A percentile compares a stretch with the other conserved stretches of the same genome.
phyloP scores from a whole-genome alignment of 2,888 invertebrate genomes.

The Schizaphis graminum region DNA sequence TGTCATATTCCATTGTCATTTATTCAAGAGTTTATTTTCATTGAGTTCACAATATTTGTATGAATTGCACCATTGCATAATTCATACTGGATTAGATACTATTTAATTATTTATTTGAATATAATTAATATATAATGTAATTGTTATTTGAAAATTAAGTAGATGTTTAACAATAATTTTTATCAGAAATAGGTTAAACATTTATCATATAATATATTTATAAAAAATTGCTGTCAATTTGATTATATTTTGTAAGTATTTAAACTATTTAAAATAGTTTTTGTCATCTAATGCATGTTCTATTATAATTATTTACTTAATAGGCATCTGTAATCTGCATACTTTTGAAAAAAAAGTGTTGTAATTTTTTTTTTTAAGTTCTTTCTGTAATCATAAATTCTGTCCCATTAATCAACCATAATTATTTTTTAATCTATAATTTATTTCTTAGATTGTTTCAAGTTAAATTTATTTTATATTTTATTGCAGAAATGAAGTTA shows the following conservation, averaged over 20 bases:
- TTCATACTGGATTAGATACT: background rate
- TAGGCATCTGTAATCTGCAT: background rate
- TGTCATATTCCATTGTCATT: background rate
- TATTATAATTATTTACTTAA: background rate
- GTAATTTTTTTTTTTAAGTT: background rate
- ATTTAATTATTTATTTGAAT: background rate
- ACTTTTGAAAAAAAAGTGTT: background rate
- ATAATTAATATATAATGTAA: background rate
- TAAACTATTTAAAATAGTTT: background rate
- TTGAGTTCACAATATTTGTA: background rate
- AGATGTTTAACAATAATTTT: background rate
- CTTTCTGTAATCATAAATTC: background rate
- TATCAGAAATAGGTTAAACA: background rate
- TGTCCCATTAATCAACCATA: background rate
- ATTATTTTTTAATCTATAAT: background rate
- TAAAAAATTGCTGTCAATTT: background rate
- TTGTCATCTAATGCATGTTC: background rate
- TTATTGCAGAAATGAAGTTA: slow-evolving; percentile 52
- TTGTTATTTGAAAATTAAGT: background rate
- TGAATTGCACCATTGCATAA: background rate
- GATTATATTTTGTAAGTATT: background rate
- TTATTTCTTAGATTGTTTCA: background rate
- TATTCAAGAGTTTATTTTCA: background rate
- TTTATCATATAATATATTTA: background rate
- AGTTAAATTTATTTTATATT: background rate